Percentiles rank a stretch among this genome's conserved stretches.
Evolutionary conservation across 2,888 invertebrate genomes (phyloP).

Genomic region (Andricus quercusramuli): DNA sequence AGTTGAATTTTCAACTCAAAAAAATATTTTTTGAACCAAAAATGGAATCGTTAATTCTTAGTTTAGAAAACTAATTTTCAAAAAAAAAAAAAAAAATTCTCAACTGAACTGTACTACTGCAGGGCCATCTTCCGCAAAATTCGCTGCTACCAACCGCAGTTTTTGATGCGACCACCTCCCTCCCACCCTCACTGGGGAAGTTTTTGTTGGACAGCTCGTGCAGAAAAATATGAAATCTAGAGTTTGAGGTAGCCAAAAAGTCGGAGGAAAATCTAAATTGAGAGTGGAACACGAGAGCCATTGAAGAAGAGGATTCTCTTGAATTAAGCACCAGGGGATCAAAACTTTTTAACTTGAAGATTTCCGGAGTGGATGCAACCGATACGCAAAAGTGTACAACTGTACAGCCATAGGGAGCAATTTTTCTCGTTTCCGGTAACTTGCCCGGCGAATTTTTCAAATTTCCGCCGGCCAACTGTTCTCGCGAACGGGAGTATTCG

Average conservation of each 20-base stretch:
- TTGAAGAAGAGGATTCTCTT: neutral
- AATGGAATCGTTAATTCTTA: too few relatives aligned
- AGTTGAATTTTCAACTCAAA: too few relatives aligned
- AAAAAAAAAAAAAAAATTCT: too few relatives aligned
- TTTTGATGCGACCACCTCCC: too few relatives aligned
- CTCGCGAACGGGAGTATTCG: conserved; percentile 43
- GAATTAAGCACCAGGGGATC: conserved; percentile 7
- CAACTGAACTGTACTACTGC: too few relatives aligned
- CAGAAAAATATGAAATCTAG: neutral
- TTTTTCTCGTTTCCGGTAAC: conserved; percentile 62
- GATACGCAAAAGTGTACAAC: conserved; percentile 22
- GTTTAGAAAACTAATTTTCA: too few relatives aligned
- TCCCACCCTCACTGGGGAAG: neutral
- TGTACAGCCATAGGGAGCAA: conserved; percentile 44
- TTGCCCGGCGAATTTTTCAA: conserved; percentile 56
- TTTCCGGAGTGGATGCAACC: conserved; percentile 14
- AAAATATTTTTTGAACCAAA: too few relatives aligned
- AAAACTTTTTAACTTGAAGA: conserved; percentile 28
- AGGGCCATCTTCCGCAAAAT: too few relatives aligned
- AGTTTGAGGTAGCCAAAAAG: neutral
- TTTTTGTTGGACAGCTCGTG: neutral
- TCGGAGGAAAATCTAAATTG: neutral
- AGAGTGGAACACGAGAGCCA: neutral
- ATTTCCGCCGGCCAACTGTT: conserved; percentile 48
- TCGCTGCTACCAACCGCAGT: too few relatives aligned